Percentiles rank a stretch among this genome's conserved stretches.
Conservation (phyloP, 2,888 invertebrate genomes). For the Drosophila fungiperda region DNA sequence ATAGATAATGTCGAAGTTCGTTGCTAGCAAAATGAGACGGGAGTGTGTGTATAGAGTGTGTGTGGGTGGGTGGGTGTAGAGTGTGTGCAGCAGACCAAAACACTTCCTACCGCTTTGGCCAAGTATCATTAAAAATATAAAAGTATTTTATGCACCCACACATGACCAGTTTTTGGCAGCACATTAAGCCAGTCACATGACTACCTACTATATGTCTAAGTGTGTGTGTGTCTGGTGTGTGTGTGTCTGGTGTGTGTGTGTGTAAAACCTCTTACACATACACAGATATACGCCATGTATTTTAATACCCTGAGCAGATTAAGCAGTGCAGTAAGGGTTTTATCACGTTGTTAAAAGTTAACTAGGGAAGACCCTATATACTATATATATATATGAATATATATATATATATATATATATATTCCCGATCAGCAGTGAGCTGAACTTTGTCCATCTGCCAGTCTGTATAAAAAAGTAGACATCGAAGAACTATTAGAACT, state of each 20-base stretch:
- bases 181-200: conserved; percentile 55
- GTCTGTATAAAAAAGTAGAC: neutral
- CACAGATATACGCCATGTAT: neutral
- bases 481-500: neutral
- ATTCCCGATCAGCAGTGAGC: neutral
- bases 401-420: neutral
- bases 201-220: conserved; percentile 19
- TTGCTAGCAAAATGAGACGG: conserved; percentile 63
- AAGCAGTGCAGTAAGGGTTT: neutral
- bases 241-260: neutral
- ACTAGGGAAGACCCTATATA: neutral
- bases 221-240: neutral
- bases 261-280: conserved; percentile 16
- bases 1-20: conserved; percentile 60
- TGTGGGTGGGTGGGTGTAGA: conserved; percentile 48
- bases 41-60: conserved; percentile 14
- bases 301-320: conserved; percentile 3
- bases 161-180: conserved; percentile 44
- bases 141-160: conserved; percentile 73
- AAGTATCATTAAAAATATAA: conserved; percentile 81
- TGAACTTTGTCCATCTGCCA: neutral
- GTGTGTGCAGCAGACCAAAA: conserved; percentile 78
- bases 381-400: conserved; percentile 3
- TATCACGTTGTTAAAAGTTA: neutral
- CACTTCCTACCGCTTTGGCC: conserved; percentile 79